These are phyloP conservation scores for Capromys pilorides DNA, from an alignment of 2,797 vertebrate species.

Conservation along the genomic window DNA sequence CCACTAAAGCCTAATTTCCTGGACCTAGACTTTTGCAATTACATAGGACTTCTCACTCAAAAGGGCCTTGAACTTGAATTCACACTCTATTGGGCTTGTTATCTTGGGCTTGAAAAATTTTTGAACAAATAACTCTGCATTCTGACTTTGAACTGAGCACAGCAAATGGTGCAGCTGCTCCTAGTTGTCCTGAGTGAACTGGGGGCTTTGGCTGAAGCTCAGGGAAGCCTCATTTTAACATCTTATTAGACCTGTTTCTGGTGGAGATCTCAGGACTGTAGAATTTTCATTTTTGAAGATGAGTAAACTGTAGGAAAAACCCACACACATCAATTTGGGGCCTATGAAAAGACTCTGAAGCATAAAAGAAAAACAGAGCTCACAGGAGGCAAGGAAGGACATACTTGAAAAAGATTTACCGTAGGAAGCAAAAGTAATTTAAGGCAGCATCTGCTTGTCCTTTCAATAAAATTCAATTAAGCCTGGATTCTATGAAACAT, in stretches of 20 bases:
- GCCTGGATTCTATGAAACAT: conserved; percentile 70
- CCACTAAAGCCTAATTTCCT: not conserved
- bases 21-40: not conserved
- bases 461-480: conserved; percentile 77
- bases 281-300: conserved; percentile 61
- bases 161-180: not conserved
- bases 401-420: conserved; percentile 67
- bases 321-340: not conserved
- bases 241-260: conserved; percentile 16
- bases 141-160: not conserved
- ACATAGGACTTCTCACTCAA: not conserved
- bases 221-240: conserved; percentile 30
- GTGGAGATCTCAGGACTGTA: not conserved
- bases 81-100: not conserved
- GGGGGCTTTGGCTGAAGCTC: conserved; percentile 23
- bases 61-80: not conserved
- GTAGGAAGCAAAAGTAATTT: conserved; percentile 72
- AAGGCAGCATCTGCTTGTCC: conserved; percentile 68
- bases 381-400: conserved; percentile 60
- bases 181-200: not conserved
- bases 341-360: conserved; percentile 39
- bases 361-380: conserved; percentile 47
- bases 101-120: not conserved
- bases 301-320: conserved; percentile 19
- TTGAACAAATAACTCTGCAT: not conserved